phyloP scores from a whole-genome alignment of 1,140 invertebrate genomes.

The Pentalonia nigronervosa region DNA sequence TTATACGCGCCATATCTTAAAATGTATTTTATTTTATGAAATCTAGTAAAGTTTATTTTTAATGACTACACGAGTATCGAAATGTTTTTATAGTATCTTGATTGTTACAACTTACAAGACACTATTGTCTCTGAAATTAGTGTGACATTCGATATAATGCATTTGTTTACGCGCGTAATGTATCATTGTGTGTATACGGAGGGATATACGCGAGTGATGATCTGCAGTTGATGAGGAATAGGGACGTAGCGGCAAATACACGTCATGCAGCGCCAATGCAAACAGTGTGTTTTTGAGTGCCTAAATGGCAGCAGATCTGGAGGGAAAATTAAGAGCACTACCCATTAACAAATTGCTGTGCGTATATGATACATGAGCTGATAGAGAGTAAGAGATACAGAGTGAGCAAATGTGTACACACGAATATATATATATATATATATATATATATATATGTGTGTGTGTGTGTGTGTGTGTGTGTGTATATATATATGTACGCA shows the following conservation, averaged over 20 bases:
- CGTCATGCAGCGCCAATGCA: neutral
- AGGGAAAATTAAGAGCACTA: constrained; percentile 44
- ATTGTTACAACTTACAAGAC: neutral
- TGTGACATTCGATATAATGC: neutral
- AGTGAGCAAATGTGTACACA: neutral
- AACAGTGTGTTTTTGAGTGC: constrained; percentile 43
- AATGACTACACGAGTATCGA: neutral
- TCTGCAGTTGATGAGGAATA: neutral
- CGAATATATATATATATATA: too few species aligned
- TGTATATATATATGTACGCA: neutral
- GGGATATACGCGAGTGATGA: neutral
- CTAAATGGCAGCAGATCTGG: neutral
- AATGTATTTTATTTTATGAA: neutral
- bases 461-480: too few species aligned
- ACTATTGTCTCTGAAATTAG: neutral
- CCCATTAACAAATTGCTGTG: constrained; percentile 52
- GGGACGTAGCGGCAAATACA: neutral
- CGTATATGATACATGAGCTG: neutral
- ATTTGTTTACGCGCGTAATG: constrained; percentile 36
- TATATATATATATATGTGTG: too few species aligned
- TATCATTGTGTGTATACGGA: neutral
- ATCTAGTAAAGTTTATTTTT: constrained; percentile 2
- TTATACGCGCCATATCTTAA: neutral
- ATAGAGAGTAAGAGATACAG: neutral
- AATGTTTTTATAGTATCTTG: neutral